Percentiles rank a stretch among this genome's conserved stretches.
Evolutionary conservation across 2,113 vertebrate species (phyloP).

Genomic region (Uria lomvia): DNA sequence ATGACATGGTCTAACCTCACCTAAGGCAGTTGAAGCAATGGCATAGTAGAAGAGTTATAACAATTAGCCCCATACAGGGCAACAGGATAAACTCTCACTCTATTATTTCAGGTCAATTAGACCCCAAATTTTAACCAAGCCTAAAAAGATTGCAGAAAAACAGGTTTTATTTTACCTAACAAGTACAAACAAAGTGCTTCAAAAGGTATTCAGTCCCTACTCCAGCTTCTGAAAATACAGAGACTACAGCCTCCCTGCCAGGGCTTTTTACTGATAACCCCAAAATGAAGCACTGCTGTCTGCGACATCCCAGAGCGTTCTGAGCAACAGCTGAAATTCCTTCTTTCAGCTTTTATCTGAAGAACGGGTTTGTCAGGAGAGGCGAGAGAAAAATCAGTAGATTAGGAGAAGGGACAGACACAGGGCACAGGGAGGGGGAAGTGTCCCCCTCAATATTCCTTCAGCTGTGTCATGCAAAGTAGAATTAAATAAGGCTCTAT

Average conservation of each 20-base stretch:
- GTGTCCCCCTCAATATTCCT: not conserved
- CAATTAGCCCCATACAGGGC: not conserved
- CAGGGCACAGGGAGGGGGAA: not conserved
- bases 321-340: not conserved
- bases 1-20: not conserved
- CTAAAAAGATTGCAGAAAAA: not conserved
- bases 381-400: not conserved
- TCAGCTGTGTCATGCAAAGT: not conserved
- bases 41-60: not conserved
- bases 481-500: not conserved
- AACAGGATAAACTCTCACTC: not conserved
- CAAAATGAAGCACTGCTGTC: not conserved
- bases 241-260: not conserved
- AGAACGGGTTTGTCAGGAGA: not conserved
- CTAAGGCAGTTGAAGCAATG: not conserved
- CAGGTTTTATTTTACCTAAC: not conserved
- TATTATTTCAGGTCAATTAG: not conserved
- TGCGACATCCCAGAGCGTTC: not conserved
- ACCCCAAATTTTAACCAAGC: not conserved
- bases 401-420: not conserved
- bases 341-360: not conserved
- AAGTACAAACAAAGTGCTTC: not conserved
- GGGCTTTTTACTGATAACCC: not conserved
- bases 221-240: not conserved
- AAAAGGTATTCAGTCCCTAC: not conserved